Evolutionary conservation across 2,888 invertebrate species (phyloP), one percentile per base, ranked within the genome.

Genomic region (Drosophila incognita): DNA sequence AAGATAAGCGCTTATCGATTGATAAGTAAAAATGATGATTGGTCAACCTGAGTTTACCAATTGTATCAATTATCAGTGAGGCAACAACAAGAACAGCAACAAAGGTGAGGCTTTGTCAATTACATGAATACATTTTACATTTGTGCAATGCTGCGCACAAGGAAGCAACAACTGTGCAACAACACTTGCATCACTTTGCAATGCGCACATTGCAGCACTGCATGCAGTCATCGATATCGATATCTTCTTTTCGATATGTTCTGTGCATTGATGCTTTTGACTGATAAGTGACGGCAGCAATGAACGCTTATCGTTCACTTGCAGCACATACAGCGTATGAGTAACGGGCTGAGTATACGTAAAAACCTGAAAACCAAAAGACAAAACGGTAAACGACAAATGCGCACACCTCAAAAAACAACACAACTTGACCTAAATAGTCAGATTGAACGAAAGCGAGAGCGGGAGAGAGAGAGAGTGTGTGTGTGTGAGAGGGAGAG

Each of bases 351-450:
- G 57, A 62, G 57, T 76, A 61, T 76, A 71, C 59, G 11, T 15
- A 46, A 2, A 46, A 46, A 46, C 2, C 2, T 4, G 6, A 46
- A 46, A 46, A 24, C 15, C 7, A 4, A 13, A 46, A 13, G 21
- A 81, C 73, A 63, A 83, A 75, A 78, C 59, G 81, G 54, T 54
- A 52, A 54, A 61, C 36, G 38, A 5, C 53, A 35, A 36, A 46
- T 42, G 38, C 64, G 56, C 88, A 76, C 88, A 85, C 85, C 85
- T 85, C 69, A 64, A 82, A 81, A 56, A 24, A 42, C 40, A 18
- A 27, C 61, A 79, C 83, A 85, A 86, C 88, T 88, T 85, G 85
- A 85, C 85, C 85, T 51, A 85, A 82, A 88, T 86, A 62, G 58
- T 61, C 54, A 61, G 58, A 66, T 64, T 56, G 64, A 68, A 60